Evolutionary conservation across 1,140 invertebrate species (phyloP), one percentile per base, ranked within the genome.

Genomic region (Delia radicum): DNA sequence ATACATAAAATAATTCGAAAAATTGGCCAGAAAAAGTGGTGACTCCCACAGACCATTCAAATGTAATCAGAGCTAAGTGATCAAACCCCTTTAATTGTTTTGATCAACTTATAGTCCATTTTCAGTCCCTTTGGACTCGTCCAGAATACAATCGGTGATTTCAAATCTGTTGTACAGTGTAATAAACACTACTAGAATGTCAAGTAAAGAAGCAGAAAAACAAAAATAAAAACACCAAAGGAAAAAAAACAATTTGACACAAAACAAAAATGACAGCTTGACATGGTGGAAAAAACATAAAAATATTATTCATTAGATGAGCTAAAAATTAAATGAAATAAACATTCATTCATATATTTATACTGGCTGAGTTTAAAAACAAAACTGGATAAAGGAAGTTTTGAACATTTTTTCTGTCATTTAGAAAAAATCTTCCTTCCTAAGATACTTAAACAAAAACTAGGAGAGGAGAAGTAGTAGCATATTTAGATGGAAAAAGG

Each of bases 211-310:
- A 71, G 13, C 46, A 73, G 15, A 15, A 46, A 73, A 27, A 31
- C 21, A 24, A 24, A 71, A 71, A n/a, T 15, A 31, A 28, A 2
- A 7, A 12, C 15, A 18, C 1, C 15, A 18, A 46, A 12, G 18
- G 72, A 28, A 73, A 26, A 73, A 55, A 24, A 55, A 73, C 69
- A 42, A 33, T 28, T 55, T 73, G 37, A 73, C 27, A 28, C 27
- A 73, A 73, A 73, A 55, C 42, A 73, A 73, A 48, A 73, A 27
- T 73, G 37, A 69, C 65, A 69, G 65, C 65, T 69, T 31, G 65
- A 69, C 65, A 69, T 37, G 62, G 65, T 33, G 29, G n/a, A 33
- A 37, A 69, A 4, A 33, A 2, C 27, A 67, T n/a, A 67, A 29
- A 31, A 29, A 67, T 28, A 69, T 33, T 69, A 69, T 69, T 69